Percentiles rank a stretch among this genome's conserved stretches.
phyloP scores from a whole-genome alignment of 2,113 vertebrate genomes.

The Microcebus griseorufus region DNA sequence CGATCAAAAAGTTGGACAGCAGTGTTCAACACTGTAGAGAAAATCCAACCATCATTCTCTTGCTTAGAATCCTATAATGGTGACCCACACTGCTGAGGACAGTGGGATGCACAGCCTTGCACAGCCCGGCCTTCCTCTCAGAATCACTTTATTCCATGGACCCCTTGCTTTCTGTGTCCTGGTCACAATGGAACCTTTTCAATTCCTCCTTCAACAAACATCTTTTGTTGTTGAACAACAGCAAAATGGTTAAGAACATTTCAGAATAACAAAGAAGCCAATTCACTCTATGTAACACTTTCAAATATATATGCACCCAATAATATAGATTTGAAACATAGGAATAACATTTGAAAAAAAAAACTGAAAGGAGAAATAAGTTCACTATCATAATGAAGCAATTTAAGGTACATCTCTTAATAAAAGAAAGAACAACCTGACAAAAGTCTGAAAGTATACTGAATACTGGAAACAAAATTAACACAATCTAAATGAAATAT shows the following conservation, averaged over 20 bases:
- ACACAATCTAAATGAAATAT: no score
- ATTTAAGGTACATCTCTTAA: no score
- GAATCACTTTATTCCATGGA: not conserved
- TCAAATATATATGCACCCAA: no score
- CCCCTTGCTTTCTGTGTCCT: not conserved
- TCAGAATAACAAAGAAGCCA: no score
- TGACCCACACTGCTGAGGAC: not conserved
- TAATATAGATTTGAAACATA: no score
- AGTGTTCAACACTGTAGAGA: not conserved
- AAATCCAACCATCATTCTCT: not conserved
- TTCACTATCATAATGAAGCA: no score
- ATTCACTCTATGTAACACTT: no score
- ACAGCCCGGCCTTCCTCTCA: not conserved
- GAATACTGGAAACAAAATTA: no score
- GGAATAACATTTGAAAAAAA: no score
- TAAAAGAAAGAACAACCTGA: no score
- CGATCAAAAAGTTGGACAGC: not conserved
- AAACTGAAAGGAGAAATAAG: no score
- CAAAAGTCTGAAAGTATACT: no score
- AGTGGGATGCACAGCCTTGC: not conserved
- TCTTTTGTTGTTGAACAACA: not conserved
- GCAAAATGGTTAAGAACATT: not conserved
- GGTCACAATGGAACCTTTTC: not conserved
- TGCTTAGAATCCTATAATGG: not conserved
- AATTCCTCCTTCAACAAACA: not conserved